A percentile compares a stretch with the other conserved stretches of the same genome.
These are phyloP conservation scores for Nasonia oneida DNA, from an alignment of 2,888 invertebrate genomes.

Conservation along the genomic window DNA sequence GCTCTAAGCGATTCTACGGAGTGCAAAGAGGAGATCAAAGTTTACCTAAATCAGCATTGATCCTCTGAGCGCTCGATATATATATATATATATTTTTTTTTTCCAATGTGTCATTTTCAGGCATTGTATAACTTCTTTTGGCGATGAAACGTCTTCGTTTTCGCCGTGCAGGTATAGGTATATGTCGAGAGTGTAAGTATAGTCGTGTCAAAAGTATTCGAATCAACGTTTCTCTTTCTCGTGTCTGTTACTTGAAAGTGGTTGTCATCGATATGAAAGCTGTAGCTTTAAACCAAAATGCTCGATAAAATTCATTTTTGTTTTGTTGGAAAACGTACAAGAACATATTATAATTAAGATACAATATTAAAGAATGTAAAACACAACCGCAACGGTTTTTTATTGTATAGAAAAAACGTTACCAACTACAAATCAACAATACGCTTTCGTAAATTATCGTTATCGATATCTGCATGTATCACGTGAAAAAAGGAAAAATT, in stretches of 20 bases:
- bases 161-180: slow-evolving; percentile 15
- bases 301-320: slow-evolving; percentile 45
- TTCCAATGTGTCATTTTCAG: slow-evolving; percentile 31
- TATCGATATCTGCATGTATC: not conserved
- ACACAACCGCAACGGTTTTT: slow-evolving; percentile 48
- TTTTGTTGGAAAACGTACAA: slow-evolving; percentile 44
- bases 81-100: not conserved
- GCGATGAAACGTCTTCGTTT: slow-evolving; percentile 21
- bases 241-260: slow-evolving; percentile 23
- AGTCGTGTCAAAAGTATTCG: slow-evolving; percentile 29
- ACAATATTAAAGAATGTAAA: slow-evolving; percentile 53
- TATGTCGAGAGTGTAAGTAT: slow-evolving; percentile 27
- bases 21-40: slow-evolving; percentile 35
- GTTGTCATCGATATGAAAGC: slow-evolving; percentile 29
- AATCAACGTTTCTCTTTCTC: slow-evolving; percentile 18
- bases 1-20: slow-evolving; percentile 42
- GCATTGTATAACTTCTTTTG: slow-evolving; percentile 34
- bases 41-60: slow-evolving; percentile 15
- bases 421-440: slow-evolving; percentile 60
- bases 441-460: slow-evolving; percentile 48
- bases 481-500: slow-evolving; percentile 32
- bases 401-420: slow-evolving; percentile 53
- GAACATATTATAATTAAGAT: slow-evolving; percentile 23
- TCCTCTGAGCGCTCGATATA: not conserved
- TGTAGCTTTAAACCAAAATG: slow-evolving; percentile 46